These are phyloP conservation scores for Cranoglanis bouderius DNA, from an alignment of 2,113 vertebrate genomes.

Conservation along the genomic window DNA sequence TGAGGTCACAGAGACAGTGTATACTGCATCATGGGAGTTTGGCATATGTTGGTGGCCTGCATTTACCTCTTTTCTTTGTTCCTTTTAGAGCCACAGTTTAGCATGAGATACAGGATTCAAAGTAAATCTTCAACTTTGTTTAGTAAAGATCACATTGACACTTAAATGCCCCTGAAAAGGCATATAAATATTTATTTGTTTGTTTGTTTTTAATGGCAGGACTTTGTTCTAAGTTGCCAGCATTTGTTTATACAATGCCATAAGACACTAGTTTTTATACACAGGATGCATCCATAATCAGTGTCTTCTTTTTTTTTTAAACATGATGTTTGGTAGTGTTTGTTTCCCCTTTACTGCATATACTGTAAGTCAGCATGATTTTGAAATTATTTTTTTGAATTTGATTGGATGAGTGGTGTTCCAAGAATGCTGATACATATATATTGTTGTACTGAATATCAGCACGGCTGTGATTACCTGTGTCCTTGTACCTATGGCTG, in stretches of 20 bases:
- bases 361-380: not conserved
- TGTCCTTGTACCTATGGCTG: not conserved
- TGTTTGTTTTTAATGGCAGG: not conserved
- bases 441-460: not conserved
- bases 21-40: not conserved
- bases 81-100: not conserved
- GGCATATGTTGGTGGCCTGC: not conserved
- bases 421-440: not conserved
- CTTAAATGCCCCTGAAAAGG: not conserved
- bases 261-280: not conserved
- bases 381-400: too few relatives aligned
- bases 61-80: not conserved
- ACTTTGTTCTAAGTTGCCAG: not conserved
- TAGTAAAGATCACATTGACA: not conserved
- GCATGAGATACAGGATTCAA: not conserved
- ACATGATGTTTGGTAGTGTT: not conserved
- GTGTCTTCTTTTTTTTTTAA: not conserved
- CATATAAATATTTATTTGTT: not conserved
- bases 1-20: constrained; percentile 18
- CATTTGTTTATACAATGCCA: not conserved
- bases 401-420: not conserved
- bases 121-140: not conserved
- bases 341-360: not conserved
- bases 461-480: not conserved
- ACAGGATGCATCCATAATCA: not conserved